Percentiles rank a stretch among this genome's conserved stretches.
Evolutionary conservation across 2,113 vertebrate species (phyloP).

Genomic region (Sarotherodon lohbergeri): DNA sequence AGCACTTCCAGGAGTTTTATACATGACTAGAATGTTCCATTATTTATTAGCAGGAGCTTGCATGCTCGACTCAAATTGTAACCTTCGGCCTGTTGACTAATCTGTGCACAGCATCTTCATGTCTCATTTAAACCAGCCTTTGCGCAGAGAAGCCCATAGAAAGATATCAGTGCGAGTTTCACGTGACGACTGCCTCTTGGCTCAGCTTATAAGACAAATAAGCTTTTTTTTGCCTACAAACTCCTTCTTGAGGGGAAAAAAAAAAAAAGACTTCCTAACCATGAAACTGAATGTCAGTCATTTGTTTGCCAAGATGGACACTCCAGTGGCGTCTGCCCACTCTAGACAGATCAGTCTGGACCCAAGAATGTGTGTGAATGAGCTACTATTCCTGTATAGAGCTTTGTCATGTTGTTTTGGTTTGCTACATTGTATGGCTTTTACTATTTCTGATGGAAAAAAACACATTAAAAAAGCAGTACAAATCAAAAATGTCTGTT

Average conservation of each 20-base stretch:
- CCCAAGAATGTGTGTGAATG: conserved; percentile 76
- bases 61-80: conserved; percentile 35
- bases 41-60: conserved; percentile 54
- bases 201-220: background rate
- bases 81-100: conserved; percentile 22
- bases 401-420: conserved; percentile 68
- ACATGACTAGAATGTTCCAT: conserved; percentile 26
- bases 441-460: conserved; percentile 77
- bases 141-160: background rate
- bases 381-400: conserved; percentile 83
- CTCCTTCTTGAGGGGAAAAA: background rate
- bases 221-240: background rate
- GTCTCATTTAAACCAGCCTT: background rate
- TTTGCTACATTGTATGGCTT: conserved; percentile 92
- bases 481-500: conserved; percentile 60
- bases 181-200: background rate
- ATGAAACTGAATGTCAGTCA: conserved; percentile 34
- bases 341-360: conserved; percentile 38
- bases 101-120: background rate
- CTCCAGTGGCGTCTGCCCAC: conserved; percentile 24
- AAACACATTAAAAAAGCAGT: conserved; percentile 78
- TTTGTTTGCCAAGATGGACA: conserved; percentile 24
- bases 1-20: conserved; percentile 55
- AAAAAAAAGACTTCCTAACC: background rate
- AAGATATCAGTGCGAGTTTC: background rate